These are phyloP conservation scores for Larimichthys polyactis DNA, from an alignment of 2,113 vertebrate species.

Conservation along the genomic window DNA sequence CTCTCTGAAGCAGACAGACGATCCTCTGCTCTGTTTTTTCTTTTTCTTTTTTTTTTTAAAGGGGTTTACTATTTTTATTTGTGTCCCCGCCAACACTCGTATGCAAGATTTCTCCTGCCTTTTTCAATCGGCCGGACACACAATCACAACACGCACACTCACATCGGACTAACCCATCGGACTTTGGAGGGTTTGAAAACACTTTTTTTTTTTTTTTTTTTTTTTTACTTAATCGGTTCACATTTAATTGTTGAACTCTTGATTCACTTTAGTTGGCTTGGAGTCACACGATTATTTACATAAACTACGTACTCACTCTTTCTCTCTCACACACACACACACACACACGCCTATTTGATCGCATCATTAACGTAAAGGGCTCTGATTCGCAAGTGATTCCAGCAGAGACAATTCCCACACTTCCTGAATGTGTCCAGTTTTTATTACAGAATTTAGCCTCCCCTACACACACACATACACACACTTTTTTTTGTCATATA, in stretches of 20 bases:
- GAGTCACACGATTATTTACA: conserved; percentile 54
- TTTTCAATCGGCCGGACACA: conserved; percentile 32
- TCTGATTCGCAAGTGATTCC: conserved; percentile 70
- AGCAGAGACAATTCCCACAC: conserved; percentile 60
- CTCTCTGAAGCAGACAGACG: not conserved
- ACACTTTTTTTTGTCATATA: conserved; percentile 22
- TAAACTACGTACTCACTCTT: conserved; percentile 13
- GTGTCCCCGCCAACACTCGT: conserved; percentile 2
- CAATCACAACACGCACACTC: conserved; percentile 27
- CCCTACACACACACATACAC: too few species aligned
- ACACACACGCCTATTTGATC: conserved; percentile 40
- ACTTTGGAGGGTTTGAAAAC: conserved; percentile 39
- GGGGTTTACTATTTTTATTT: conserved; percentile 39
- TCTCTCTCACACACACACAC: not conserved
- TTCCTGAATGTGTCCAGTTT: conserved; percentile 58
- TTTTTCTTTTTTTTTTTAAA: not conserved
- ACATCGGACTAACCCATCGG: conserved; percentile 34
- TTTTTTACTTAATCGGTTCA: conserved; percentile 18
- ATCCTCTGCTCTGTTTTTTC: not conserved
- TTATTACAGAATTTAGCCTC: conserved; percentile 34
- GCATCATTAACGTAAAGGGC: conserved; percentile 69
- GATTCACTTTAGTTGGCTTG: conserved; percentile 49
- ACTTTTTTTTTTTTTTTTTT: conserved; percentile 31
- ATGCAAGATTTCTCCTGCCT: conserved; percentile 19
- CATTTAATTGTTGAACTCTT: conserved; percentile 41